These are phyloP conservation scores for Eurytoma adleriae DNA, from an alignment of 2,888 invertebrate species.

Conservation along the genomic window DNA sequence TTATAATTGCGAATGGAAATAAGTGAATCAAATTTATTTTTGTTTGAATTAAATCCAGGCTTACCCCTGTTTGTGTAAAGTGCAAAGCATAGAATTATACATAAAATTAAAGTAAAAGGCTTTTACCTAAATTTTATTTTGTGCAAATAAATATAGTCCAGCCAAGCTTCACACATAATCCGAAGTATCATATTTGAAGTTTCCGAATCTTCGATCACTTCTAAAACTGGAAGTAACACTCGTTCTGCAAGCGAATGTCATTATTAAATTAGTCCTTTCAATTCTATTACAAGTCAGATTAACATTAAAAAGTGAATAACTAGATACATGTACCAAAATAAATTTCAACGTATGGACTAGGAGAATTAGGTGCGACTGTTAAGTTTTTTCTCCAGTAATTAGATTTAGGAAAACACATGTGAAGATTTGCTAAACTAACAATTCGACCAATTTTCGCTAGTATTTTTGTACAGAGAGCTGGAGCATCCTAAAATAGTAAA, in stretches of 20 bases:
- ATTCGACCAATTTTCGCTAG: conserved; percentile 87
- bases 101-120: too few species aligned
- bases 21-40: too few species aligned
- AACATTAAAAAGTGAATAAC: not conserved
- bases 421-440: conserved; percentile 87
- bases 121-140: conserved; percentile 85
- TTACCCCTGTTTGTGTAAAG: too few species aligned
- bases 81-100: too few species aligned
- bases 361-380: conserved; percentile 75
- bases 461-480: conserved; percentile 84
- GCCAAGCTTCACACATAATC: conserved; percentile 91
- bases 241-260: conserved; percentile 78
- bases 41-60: too few species aligned
- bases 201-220: conserved; percentile 84
- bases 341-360: conserved; percentile 83
- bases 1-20: too few species aligned
- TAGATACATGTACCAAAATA: conserved; percentile 80
- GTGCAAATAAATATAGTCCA: conserved; percentile 89
- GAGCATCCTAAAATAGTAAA: conserved; percentile 79
- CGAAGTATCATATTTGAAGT: conserved; percentile 87
- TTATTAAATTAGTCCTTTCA: not conserved
- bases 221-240: conserved; percentile 86
- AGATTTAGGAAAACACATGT: conserved; percentile 87
- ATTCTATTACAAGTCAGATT: not conserved
- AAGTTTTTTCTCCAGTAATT: conserved; percentile 81